These are phyloP conservation scores for Coturnix japonica DNA, from an alignment of 2,113 vertebrate species.

Conservation along the genomic window DNA sequence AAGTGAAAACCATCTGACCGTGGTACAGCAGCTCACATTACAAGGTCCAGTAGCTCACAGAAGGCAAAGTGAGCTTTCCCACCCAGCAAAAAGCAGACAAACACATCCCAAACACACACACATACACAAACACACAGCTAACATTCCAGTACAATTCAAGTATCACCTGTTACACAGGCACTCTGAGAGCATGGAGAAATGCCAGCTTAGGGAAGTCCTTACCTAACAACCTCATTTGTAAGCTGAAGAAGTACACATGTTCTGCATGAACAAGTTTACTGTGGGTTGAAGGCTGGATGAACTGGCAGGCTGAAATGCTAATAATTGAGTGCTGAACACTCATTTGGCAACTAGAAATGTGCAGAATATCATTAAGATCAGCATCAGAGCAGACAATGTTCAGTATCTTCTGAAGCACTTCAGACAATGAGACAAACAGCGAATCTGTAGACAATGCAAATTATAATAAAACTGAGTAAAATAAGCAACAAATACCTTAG, in stretches of 20 bases:
- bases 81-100: background rate
- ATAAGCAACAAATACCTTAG: background rate
- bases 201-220: background rate
- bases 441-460: background rate
- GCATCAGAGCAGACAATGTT: background rate
- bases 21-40: background rate
- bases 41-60: background rate
- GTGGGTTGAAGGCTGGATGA: background rate
- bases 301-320: background rate
- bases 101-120: background rate
- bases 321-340: background rate
- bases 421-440: background rate
- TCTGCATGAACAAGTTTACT: background rate
- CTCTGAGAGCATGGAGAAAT: background rate
- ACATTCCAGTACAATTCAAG: background rate
- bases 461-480: background rate
- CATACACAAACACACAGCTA: background rate
- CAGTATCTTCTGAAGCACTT: background rate
- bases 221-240: background rate
- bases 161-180: background rate
- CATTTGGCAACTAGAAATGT: background rate
- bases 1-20: background rate
- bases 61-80: background rate
- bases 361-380: background rate
- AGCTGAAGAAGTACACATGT: background rate